Percentiles rank a stretch among this genome's conserved stretches.
phyloP scores from a whole-genome alignment of 1,140 invertebrate genomes.

The Bombus turneri region DNA sequence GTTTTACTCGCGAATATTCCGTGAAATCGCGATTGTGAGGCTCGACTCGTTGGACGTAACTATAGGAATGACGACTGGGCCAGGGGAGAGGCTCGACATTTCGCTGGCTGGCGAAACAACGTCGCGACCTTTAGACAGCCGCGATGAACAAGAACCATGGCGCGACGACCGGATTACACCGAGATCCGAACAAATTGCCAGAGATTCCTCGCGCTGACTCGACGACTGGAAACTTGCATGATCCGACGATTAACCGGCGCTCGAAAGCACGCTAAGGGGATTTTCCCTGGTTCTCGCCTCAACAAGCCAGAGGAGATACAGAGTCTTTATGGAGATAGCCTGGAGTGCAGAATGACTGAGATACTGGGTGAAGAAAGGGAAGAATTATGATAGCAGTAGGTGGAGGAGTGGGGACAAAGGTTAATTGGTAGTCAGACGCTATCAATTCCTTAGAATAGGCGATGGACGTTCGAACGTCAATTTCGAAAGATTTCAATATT shows the following conservation, averaged over 20 bases:
- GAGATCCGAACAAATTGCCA: conserved; percentile 15
- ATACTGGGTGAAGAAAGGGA: not conserved
- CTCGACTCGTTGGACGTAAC: not conserved
- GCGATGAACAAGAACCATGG: conserved; percentile 1
- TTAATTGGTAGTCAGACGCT: not conserved
- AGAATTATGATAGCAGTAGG: not conserved
- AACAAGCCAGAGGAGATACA: not conserved
- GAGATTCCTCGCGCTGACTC: conserved; percentile 11
- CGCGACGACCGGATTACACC: conserved; percentile 37
- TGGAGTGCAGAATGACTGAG: not conserved
- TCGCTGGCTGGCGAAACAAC: conserved; percentile 36
- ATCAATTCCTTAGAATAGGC: too few relatives aligned
- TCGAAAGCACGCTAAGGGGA: not conserved
- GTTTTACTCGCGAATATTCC: not conserved
- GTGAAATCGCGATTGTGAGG: not conserved
- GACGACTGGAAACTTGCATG: conserved; percentile 19
- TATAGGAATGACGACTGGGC: conserved; percentile 5
- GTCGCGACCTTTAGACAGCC: conserved; percentile 44
- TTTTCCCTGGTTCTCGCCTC: not conserved
- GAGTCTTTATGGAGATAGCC: not conserved
- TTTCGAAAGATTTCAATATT: too few relatives aligned
- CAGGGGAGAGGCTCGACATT: conserved; percentile 51
- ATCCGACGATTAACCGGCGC: conserved; percentile 7
- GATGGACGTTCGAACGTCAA: too few relatives aligned
- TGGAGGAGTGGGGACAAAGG: not conserved